Conservation (phyloP, 2,113 vertebrate genomes). For the Notothenia rossii region DNA sequence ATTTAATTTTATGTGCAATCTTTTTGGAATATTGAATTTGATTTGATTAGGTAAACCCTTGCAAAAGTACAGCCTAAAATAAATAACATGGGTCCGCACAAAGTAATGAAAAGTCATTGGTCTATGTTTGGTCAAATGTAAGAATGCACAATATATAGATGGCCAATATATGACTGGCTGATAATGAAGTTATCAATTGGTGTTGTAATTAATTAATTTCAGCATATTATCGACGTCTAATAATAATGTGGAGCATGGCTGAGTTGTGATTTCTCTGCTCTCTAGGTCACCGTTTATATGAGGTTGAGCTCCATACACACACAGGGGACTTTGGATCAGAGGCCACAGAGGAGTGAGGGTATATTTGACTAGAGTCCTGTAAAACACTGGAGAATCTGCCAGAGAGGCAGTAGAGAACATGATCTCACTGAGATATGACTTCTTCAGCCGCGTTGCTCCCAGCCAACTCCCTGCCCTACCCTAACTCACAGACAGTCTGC, state of each 20-base stretch:
- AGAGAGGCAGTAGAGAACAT: not conserved
- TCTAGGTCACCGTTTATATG: not conserved
- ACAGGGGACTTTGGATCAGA: not conserved
- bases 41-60: too few species aligned
- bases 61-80: not conserved
- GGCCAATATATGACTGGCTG: not conserved
- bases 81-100: not conserved
- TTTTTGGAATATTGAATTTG: too few species aligned
- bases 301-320: not conserved
- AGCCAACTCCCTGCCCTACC: not conserved
- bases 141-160: too few species aligned
- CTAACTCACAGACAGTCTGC: not conserved
- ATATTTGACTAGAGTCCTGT: not conserved
- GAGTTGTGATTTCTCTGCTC: not conserved
- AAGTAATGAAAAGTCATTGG: not conserved
- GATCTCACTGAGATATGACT: too few species aligned
- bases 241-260: not conserved
- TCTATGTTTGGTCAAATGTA: constrained; percentile 10
- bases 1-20: too few species aligned
- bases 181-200: not conserved
- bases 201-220: too few species aligned
- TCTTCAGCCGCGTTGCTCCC: not conserved
- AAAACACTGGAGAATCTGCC: not conserved
- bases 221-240: too few species aligned
- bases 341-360: not conserved